Evolutionary conservation across 2,113 vertebrate species (phyloP), one percentile per base, ranked within the genome.

Genomic region (Gobius niger): DNA sequence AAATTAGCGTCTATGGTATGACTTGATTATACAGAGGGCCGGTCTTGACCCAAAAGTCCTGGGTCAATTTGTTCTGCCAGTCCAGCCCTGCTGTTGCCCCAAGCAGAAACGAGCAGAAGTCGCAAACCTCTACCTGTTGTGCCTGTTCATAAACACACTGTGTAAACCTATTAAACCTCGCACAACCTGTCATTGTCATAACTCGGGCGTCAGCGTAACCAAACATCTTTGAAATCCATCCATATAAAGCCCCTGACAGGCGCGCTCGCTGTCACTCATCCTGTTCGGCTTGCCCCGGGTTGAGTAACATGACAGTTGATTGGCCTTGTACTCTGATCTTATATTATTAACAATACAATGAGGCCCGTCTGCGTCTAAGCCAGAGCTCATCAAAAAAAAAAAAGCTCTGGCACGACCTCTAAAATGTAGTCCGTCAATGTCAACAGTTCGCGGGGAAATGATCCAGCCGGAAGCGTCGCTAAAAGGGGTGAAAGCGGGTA

Each of bases 161-260:
- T 34, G 24, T 1, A 34, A 34, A 4, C 24, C 24, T 4, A 34
- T 34, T 34, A 34, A 59, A 41, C 54, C 54, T 57, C 54, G 7
- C 13, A 11, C 9, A 56, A 56, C 24, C 56, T 15, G 56, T 7
- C 56, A 41, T 40, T 40, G 56, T 59, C 24, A 59, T 14, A 13
- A 41, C 24, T 0, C 8, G 24, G 24, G 24, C 42, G 57, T 60
- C 57, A 44, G 57, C 2, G 9, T 7, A 44, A 60, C 34, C 34
- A 60, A 60, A 44, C 34, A 16, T 42, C 40, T 60, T 60, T 60
- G 57, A 60, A 60, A 41, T 44, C 8, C 13, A 44, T 44, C 14
- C 24, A 34, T 60, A 15, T 60, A 40, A 60, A 60, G 57, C 57
- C 19, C 2, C 40, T 60, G 57, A 42, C 57, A 60, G 57, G 57